Percentiles rank a stretch among this genome's conserved stretches.
Evolutionary conservation across 2,888 invertebrate genomes (phyloP).

Genomic region (Thymelicus lineola): DNA sequence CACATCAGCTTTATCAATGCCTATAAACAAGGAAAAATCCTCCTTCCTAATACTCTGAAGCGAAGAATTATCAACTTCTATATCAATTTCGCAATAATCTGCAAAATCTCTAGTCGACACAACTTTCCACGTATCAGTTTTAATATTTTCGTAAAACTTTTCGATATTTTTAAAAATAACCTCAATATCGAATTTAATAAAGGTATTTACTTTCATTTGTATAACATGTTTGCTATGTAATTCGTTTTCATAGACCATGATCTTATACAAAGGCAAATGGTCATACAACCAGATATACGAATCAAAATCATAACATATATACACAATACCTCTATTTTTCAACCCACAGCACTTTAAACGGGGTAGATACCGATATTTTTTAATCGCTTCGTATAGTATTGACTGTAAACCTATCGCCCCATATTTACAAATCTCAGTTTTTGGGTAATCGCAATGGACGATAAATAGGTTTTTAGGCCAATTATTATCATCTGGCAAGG

Average conservation of each 20-base stretch:
- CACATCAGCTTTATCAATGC: conserved; percentile 56
- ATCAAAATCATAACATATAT: conserved; percentile 51
- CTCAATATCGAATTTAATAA: conserved; percentile 46
- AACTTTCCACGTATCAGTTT: conserved; percentile 54
- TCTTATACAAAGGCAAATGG: neutral
- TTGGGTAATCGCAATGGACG: neutral
- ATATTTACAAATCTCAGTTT: neutral
- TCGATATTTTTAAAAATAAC: conserved; percentile 53
- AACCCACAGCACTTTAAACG: conserved; percentile 62
- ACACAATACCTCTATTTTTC: conserved; percentile 56
- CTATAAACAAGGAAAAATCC: conserved; percentile 56
- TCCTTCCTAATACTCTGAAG: conserved; percentile 53
- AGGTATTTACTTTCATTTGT: conserved; percentile 52
- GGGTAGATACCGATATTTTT: conserved; percentile 46
- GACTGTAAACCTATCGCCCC: neutral
- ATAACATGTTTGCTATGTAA: conserved; percentile 45
- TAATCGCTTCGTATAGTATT: neutral
- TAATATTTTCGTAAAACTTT: conserved; percentile 55
- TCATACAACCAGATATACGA: conserved; percentile 10
- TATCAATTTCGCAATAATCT: conserved; percentile 40
- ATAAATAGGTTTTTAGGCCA: conserved; percentile 10
- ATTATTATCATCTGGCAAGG: neutral
- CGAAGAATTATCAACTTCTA: conserved; percentile 55
- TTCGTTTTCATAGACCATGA: neutral
- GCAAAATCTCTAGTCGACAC: conserved; percentile 39